Conservation (phyloP, 2,797 vertebrate species). For the Acanthopagrus latus region DNA sequence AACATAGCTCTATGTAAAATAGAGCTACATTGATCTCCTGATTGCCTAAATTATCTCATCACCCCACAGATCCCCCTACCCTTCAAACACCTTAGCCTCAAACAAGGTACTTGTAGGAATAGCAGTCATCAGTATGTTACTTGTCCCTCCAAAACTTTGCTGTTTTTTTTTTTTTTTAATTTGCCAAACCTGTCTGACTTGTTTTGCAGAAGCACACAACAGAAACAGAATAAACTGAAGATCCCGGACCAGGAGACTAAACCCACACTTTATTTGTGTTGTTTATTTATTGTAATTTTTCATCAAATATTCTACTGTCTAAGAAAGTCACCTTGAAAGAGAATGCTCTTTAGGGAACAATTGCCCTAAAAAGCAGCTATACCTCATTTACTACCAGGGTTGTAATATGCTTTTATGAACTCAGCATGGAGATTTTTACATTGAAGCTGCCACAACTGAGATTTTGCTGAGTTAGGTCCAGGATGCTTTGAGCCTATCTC, state of each 20-base stretch:
- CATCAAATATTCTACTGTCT: not conserved
- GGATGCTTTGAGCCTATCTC: not conserved
- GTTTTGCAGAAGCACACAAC: conserved; percentile 65
- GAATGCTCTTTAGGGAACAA: conserved; percentile 35
- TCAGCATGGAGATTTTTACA: conserved; percentile 3
- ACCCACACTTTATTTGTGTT: conserved; percentile 27
- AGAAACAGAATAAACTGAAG: conserved; percentile 5
- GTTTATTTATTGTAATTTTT: conserved; percentile 38
- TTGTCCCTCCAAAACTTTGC: not conserved
- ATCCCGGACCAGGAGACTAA: conserved; percentile 18
- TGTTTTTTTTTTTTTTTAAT: not conserved
- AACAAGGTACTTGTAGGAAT: not conserved
- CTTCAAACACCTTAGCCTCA: not conserved
- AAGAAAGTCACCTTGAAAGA: conserved; percentile 27
- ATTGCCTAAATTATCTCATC: not conserved
- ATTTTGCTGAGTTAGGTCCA: not conserved
- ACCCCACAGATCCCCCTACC: not conserved
- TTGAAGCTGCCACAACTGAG: conserved; percentile 2
- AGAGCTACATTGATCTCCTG: too few relatives aligned
- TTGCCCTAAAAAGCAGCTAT: conserved; percentile 45
- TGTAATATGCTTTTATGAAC: conserved; percentile 7
- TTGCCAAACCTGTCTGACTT: conserved; percentile 12
- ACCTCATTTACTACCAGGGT: conserved; percentile 55
- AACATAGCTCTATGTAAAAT: not conserved
- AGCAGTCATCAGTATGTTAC: not conserved